A percentile compares a stretch with the other conserved stretches of the same genome.
These are phyloP conservation scores for Caenorhabditis japonica DNA, from an alignment of 2,888 invertebrate species.

Conservation along the genomic window DNA sequence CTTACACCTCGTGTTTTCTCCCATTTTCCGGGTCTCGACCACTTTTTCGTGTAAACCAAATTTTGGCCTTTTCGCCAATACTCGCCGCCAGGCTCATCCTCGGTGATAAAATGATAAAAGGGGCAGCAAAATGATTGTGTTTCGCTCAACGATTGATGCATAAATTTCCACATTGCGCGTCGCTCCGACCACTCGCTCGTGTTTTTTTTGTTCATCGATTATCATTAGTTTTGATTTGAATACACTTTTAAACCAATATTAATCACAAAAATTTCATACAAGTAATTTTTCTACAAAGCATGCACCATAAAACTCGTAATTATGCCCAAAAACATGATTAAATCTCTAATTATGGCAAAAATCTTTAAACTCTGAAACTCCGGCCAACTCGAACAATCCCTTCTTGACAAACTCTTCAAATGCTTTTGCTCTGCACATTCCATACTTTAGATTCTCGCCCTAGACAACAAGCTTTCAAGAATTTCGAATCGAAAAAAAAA, in stretches of 20 bases:
- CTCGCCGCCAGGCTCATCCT: slow-evolving; percentile 24
- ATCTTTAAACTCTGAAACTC: slow-evolving; percentile 35
- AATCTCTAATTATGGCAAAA: too few relatives aligned
- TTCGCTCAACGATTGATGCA: slow-evolving; percentile 11
- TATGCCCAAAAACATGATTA: too few relatives aligned
- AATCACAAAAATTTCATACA: too few relatives aligned
- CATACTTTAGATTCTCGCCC: slow-evolving; percentile 39
- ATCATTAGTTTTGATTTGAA: too few relatives aligned
- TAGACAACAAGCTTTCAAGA: neutral
- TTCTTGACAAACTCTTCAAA: slow-evolving; percentile 41
- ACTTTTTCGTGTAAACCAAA: slow-evolving; percentile 22
- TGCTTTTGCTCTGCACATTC: slow-evolving; percentile 46
- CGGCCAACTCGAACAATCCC: slow-evolving; percentile 28
- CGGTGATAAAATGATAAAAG: neutral
- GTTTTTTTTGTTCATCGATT: neutral
- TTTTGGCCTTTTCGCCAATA: slow-evolving; percentile 11
- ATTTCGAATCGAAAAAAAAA: neutral
- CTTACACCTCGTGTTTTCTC: slow-evolving; percentile 15
- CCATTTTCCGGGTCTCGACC: neutral
- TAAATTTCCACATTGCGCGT: slow-evolving; percentile 3
- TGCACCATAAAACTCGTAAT: too few relatives aligned
- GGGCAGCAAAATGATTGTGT: neutral
- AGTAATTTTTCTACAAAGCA: too few relatives aligned
- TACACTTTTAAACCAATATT: too few relatives aligned
- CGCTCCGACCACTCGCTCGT: neutral